Conservation (phyloP, 1,140 invertebrate species). For the Drosophila erecta region DNA sequence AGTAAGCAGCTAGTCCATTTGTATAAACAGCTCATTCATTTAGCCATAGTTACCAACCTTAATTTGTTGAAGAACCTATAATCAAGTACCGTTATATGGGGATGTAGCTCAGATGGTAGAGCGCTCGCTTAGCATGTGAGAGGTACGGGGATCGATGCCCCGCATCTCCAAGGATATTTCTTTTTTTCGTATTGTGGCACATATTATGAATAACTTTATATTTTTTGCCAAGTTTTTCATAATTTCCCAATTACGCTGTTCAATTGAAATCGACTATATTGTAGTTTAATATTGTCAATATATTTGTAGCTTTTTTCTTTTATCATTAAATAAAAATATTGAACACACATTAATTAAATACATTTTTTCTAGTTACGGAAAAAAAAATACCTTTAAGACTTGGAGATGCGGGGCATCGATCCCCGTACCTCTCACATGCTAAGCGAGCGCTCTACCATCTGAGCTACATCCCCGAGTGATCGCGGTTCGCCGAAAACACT, state of each 20-base stretch:
- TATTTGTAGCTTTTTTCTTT: too few relatives aligned
- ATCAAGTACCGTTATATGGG: constrained; percentile 42
- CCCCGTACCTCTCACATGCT: constrained; percentile 94
- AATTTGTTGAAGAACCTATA: not conserved
- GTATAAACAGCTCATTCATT: not conserved
- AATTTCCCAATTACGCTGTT: too few relatives aligned
- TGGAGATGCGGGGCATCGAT: constrained; percentile 91
- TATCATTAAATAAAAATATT: too few relatives aligned
- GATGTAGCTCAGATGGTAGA: constrained; percentile 92
- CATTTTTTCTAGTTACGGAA: not conserved
- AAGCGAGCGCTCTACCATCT: constrained; percentile 95
- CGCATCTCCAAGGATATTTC: constrained; percentile 85
- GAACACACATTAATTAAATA: too few relatives aligned
- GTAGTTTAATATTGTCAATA: too few relatives aligned
- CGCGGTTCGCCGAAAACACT: not conserved
- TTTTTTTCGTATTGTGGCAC: not conserved
- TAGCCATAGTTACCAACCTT: not conserved
- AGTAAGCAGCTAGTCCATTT: constrained; percentile 11
- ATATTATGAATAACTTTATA: too few relatives aligned
- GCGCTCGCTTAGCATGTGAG: constrained; percentile 94
- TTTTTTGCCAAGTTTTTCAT: too few relatives aligned
- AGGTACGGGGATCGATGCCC: constrained; percentile 93
- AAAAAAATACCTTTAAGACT: not conserved
- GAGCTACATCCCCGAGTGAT: constrained; percentile 89
- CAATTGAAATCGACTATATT: too few relatives aligned